phyloP scores from a whole-genome alignment of 2,113 vertebrate genomes.

The Platichthys flesus region DNA sequence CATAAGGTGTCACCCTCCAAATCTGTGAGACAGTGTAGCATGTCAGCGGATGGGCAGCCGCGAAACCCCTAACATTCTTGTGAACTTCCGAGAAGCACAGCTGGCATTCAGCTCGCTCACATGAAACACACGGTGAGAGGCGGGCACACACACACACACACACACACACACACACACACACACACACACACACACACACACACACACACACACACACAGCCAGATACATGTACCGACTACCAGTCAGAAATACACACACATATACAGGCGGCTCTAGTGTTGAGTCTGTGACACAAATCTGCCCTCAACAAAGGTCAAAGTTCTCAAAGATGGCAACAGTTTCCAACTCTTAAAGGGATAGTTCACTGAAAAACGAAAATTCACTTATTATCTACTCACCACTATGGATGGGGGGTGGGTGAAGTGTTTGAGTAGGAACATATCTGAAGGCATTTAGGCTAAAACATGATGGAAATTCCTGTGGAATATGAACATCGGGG shows the following conservation, averaged over 20 bases:
- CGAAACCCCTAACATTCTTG: conserved; percentile 1
- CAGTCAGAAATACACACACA: neutral
- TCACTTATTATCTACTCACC: no score
- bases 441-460: no score
- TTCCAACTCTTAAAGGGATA: neutral
- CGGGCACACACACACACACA: neutral
- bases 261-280: neutral
- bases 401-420: no score
- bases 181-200: no score
- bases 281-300: neutral
- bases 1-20: conserved; percentile 31
- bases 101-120: neutral
- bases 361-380: no score
- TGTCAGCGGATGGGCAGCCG: conserved; percentile 3
- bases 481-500: no score
- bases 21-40: conserved; percentile 11
- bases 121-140: neutral
- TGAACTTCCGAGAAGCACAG: conserved; percentile 11
- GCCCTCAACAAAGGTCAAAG: neutral
- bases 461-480: no score
- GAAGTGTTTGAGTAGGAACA: no score
- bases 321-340: neutral
- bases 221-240: neutral
- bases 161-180: neutral
- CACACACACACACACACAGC: neutral